Evolutionary conservation across 1,140 invertebrate genomes (phyloP), one percentile per base, ranked within the genome.

Genomic region (Lucilia sericata): DNA sequence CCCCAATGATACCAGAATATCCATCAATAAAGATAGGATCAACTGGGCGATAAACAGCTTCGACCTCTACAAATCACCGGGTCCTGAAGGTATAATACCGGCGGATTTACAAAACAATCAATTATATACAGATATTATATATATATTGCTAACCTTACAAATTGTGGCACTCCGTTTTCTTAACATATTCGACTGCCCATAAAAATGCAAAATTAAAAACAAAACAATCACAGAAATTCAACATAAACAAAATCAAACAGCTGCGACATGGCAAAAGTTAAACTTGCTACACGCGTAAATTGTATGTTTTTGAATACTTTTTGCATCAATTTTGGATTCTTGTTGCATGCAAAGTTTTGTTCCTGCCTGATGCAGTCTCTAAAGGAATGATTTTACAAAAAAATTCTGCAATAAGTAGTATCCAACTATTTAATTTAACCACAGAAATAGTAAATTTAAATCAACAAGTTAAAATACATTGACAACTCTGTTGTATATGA

Each of bases 161-260:
- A 42, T 42, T 42, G 10, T 42, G 42, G 42, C 42, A 42, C 42
- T 8, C 42, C 7, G 42, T 10, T 42, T 42, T 42, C 42, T 42
- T 42, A 7, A 0, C 42, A 42, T 30, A 3, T 30, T 30, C 25
- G 25, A 30, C 25, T 30, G 42, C 42, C 10, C 42, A 42, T 7
- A 42, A 3, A 42, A 2, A 42, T 42, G 42, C 5, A 42, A 42
- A 42, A 42, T 42, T n/a, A 21, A 70, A 70, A 70, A 70, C 65
- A 49, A 80, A 76, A 76, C 30, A 76, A 34, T 17, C 25, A 76
- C 7, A 36, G 34, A 36, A 17, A 36, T 13, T 34, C 12, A 76
- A 36, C 25, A n/a, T 14, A 80, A 80, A 80, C 76, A 80, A 80
- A 80, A 51, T 25, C n/a, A 25, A 80, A 80, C 76, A 80, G 76